Percentiles rank a stretch among this genome's conserved stretches.
Conservation (phyloP, 2,113 vertebrate genomes). For the Parus major region DNA sequence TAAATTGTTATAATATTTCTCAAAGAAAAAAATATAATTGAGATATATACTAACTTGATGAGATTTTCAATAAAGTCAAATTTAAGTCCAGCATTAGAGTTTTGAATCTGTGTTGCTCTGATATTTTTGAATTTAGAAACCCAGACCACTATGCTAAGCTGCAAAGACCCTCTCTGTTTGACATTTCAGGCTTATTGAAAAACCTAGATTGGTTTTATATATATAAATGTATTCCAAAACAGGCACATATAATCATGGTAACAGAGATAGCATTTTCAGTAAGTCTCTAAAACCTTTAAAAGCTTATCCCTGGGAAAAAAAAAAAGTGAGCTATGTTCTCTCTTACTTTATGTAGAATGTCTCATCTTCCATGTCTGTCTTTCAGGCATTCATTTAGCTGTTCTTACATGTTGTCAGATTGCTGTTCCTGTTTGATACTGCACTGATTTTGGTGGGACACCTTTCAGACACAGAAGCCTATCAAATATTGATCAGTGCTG, state of each 20-base stretch:
- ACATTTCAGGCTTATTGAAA: not conserved
- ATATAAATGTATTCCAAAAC: not conserved
- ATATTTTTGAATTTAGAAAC: not conserved
- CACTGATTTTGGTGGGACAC: not conserved
- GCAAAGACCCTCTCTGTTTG: not conserved
- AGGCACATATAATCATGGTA: not conserved
- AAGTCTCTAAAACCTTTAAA: not conserved
- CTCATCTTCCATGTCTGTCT: not conserved
- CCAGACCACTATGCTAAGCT: not conserved
- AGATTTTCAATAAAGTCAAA: not conserved
- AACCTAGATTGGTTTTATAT: not conserved
- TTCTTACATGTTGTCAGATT: not conserved
- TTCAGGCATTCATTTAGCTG: not conserved
- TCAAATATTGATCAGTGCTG: not conserved
- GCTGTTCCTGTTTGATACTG: not conserved
- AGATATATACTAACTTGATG: not conserved
- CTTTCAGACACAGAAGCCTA: not conserved
- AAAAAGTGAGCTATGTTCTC: not conserved
- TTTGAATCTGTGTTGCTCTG: not conserved
- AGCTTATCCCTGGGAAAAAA: not conserved
- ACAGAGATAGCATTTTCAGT: not conserved
- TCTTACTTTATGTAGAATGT: not conserved
- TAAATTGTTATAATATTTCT: not conserved
- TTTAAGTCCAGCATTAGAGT: not conserved
- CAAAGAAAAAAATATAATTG: not conserved